Percentiles rank a stretch among this genome's conserved stretches.
Conservation (phyloP, 2,113 vertebrate genomes). For the Lichenostomus cassidix region DNA sequence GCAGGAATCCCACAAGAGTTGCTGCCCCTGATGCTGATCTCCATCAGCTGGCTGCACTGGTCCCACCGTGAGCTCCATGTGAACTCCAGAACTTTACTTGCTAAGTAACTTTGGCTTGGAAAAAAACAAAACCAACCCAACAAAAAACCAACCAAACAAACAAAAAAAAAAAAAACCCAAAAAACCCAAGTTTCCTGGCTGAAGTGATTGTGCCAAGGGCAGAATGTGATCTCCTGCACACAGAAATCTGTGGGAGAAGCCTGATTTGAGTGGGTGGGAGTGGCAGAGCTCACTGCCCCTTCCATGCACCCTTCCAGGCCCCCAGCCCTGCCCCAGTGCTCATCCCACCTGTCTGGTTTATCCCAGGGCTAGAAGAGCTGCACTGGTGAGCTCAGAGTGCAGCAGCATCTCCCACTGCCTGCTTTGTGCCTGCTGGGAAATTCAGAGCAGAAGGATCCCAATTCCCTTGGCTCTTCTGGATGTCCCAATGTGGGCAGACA, state of each 20-base stretch:
- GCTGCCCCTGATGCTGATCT: neutral
- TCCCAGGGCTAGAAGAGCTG: neutral
- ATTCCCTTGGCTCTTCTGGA: neutral
- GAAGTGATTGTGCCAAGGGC: neutral
- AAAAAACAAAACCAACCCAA: neutral
- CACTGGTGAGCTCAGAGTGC: neutral
- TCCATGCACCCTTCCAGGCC: neutral
- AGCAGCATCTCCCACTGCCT: neutral
- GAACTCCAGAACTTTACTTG: neutral
- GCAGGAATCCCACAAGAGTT: neutral
- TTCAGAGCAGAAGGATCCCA: neutral
- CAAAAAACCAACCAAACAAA: too few relatives aligned
- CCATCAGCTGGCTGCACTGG: rapidly evolving
- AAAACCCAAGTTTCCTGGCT: neutral
- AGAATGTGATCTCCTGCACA: neutral
- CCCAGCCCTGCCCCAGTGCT: neutral
- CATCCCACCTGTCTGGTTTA: neutral
- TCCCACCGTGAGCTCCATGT: neutral
- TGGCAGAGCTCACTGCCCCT: neutral
- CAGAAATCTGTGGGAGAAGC: neutral
- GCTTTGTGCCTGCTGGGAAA: neutral
- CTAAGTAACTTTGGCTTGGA: neutral
- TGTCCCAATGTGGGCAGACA: neutral
- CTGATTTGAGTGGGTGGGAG: neutral
- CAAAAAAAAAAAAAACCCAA: too few relatives aligned